Percentiles rank a stretch among this genome's conserved stretches.
These are phyloP conservation scores for Sebastes nivosus DNA, from an alignment of 2,797 vertebrate genomes.

Conservation along the genomic window DNA sequence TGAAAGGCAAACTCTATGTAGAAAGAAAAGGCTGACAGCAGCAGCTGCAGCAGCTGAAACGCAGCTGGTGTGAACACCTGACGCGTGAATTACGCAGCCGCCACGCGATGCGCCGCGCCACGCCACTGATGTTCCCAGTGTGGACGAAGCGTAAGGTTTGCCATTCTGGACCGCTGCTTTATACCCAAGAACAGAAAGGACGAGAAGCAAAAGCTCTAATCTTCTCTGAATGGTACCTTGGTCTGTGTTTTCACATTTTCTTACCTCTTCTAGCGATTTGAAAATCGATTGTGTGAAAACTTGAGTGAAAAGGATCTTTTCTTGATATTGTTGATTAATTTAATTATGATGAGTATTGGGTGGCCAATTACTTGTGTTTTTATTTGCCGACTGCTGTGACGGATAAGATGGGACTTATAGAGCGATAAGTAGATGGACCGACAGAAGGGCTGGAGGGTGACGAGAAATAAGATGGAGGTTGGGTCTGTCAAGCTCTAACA, in stretches of 20 bases:
- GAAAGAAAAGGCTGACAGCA: no score
- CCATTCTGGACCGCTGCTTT: background rate
- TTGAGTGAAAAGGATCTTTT: background rate
- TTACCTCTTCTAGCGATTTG: background rate
- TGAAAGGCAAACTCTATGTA: no score
- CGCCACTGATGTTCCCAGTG: no score
- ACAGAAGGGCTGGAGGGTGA: background rate
- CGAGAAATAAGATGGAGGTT: background rate
- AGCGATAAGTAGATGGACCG: background rate
- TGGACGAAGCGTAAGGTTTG: background rate
- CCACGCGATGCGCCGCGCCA: rapidly evolving
- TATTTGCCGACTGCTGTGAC: background rate
- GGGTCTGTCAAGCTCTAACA: background rate
- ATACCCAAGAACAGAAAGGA: background rate
- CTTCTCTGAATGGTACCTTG: background rate
- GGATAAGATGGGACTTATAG: background rate
- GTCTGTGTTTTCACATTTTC: background rate
- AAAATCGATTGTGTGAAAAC: no score
- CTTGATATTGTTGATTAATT: background rate
- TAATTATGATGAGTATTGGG: background rate
- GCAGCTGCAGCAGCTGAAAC: no score
- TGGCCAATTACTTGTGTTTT: background rate
- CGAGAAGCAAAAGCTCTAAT: background rate
- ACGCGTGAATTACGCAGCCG: rapidly evolving
- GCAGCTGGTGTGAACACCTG: rapidly evolving